A percentile compares a stretch with the other conserved stretches of the same genome.
phyloP scores from a whole-genome alignment of 2,888 invertebrate genomes.

The Athrips mouffetella region DNA sequence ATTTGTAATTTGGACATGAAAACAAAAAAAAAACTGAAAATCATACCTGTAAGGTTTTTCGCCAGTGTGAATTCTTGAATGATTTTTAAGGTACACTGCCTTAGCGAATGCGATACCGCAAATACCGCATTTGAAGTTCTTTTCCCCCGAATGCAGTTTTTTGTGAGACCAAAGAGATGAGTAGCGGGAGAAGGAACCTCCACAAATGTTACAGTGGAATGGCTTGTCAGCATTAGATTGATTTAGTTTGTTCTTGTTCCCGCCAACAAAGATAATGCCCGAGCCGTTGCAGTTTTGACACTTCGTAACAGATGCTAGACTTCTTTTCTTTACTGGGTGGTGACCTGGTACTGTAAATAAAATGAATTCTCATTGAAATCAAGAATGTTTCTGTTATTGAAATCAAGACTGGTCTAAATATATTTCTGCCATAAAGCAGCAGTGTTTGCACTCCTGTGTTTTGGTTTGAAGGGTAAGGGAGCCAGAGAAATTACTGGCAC shows the following conservation, averaged over 20 bases:
- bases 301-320: slow-evolving; percentile 89
- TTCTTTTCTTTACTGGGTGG: slow-evolving; percentile 91
- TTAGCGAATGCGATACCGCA: slow-evolving; percentile 93
- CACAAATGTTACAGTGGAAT: slow-evolving; percentile 92
- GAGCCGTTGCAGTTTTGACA: slow-evolving; percentile 94
- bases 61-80: slow-evolving; percentile 91
- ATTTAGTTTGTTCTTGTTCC: slow-evolving; percentile 79
- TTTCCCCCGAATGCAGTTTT: slow-evolving; percentile 88
- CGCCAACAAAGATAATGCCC: slow-evolving; percentile 89
- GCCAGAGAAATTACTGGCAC: no score
- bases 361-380: not conserved
- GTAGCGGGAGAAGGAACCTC: slow-evolving; percentile 89
- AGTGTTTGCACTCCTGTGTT: no score
- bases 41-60: slow-evolving; percentile 74
- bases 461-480: no score
- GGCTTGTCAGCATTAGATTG: slow-evolving; percentile 85
- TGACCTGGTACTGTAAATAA: slow-evolving; percentile 68
- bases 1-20: no score
- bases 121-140: slow-evolving; percentile 92
- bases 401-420: slow-evolving; percentile 34
- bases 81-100: slow-evolving; percentile 93
- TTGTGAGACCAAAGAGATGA: slow-evolving; percentile 94
- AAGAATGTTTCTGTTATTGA: not conserved
- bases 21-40: not conserved
- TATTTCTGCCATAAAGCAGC: no score